These are phyloP conservation scores for Caranx ignobilis DNA, from an alignment of 2,113 vertebrate species.

Conservation along the genomic window DNA sequence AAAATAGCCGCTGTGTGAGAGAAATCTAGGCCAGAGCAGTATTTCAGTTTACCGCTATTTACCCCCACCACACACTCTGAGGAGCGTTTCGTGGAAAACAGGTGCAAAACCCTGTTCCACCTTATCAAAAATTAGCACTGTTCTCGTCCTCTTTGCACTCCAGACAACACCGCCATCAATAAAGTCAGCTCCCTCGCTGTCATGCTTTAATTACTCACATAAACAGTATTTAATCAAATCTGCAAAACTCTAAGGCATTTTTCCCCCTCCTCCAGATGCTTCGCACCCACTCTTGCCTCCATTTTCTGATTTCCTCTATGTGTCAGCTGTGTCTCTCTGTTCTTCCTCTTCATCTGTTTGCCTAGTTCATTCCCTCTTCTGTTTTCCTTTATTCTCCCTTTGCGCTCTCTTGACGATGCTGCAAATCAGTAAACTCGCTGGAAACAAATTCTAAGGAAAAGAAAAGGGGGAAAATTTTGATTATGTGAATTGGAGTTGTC, in stretches of 20 bases:
- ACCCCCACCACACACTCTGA: constrained; percentile 36
- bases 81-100: constrained; percentile 32
- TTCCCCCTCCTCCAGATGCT: constrained; percentile 19
- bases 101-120: constrained; percentile 43
- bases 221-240: constrained; percentile 70
- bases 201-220: constrained; percentile 55
- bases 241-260: constrained; percentile 46
- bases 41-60: constrained; percentile 66
- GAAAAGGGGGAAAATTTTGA: constrained; percentile 16
- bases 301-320: constrained; percentile 51
- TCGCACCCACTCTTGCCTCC: neutral
- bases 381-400: constrained; percentile 11
- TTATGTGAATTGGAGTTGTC: constrained; percentile 34
- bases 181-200: constrained; percentile 33
- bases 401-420: constrained; percentile 6
- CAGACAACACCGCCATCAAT: constrained; percentile 40
- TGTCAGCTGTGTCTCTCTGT: constrained; percentile 45
- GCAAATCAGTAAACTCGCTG: constrained; percentile 40
- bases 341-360: constrained; percentile 9
- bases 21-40: constrained; percentile 66
- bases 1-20: constrained; percentile 60
- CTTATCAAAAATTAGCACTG: constrained; percentile 25
- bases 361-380: constrained; percentile 11
- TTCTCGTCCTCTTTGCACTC: constrained; percentile 9
- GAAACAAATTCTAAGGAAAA: constrained; percentile 11